Conservation (phyloP, 2,113 vertebrate genomes). For the Campylomormyrus tamandua region DNA sequence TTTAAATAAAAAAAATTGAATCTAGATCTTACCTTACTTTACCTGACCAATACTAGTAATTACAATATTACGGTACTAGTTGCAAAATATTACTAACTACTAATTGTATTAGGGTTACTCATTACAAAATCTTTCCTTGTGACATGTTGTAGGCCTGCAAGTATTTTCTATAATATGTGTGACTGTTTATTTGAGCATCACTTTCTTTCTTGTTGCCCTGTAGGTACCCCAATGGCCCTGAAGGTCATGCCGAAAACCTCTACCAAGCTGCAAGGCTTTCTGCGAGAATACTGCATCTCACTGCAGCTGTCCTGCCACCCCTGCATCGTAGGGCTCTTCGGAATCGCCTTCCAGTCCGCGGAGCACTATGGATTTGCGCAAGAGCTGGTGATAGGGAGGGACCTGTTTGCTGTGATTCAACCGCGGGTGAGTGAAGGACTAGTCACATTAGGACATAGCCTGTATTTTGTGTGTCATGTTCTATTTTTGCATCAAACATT, state of each 20-base stretch:
- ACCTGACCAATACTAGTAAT: not conserved
- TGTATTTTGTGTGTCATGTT: not conserved
- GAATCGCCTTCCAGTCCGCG: constrained; percentile 80
- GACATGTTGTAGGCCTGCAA: not conserved
- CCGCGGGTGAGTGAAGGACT: constrained; percentile 64
- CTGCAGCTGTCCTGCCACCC: constrained; percentile 77
- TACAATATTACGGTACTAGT: not conserved
- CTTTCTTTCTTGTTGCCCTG: not conserved
- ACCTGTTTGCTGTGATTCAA: constrained; percentile 84
- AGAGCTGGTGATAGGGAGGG: constrained; percentile 76
- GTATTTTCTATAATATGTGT: not conserved
- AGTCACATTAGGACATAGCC: not conserved
- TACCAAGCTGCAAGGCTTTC: constrained; percentile 81
- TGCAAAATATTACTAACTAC: not conserved
- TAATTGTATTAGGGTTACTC: not conserved
- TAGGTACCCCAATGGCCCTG: constrained; percentile 86
- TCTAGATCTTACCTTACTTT: not conserved
- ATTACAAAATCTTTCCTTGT: not conserved
- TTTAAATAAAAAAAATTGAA: not conserved
- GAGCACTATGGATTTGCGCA: constrained; percentile 83
- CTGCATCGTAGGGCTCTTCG: constrained; percentile 77
- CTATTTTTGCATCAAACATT: not conserved
- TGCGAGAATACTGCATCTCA: constrained; percentile 86
- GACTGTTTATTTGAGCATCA: not conserved
- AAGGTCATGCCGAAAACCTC: constrained; percentile 83